Evolutionary conservation across 2,113 vertebrate species (phyloP).

Genomic region (Anser cygnoides): DNA sequence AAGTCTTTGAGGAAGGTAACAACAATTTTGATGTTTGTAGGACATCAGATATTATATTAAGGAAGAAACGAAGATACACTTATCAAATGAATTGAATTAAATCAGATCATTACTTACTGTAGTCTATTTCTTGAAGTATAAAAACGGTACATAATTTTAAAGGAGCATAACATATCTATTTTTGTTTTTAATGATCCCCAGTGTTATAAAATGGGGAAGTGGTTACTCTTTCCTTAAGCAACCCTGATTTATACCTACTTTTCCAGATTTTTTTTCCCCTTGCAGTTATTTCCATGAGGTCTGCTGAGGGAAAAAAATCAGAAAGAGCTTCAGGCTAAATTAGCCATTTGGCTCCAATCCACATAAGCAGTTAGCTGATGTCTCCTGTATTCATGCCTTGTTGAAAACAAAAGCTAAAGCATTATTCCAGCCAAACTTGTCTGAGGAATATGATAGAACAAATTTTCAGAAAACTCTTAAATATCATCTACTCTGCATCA

Average conservation of each 20-base stretch:
- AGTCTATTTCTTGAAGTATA: neutral
- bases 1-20: neutral
- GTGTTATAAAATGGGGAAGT: neutral
- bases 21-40: neutral
- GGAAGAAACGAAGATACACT: neutral
- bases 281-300: neutral
- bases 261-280: neutral
- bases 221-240: neutral
- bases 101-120: neutral
- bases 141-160: neutral
- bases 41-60: neutral
- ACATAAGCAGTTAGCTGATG: slow-evolving; percentile 15
- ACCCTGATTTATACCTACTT: neutral
- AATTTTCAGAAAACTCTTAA: neutral
- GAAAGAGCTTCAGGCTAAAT: neutral
- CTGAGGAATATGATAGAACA: neutral
- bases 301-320: neutral
- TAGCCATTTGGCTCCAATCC: slow-evolving; percentile 38
- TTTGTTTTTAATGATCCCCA: neutral
- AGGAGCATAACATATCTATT: neutral
- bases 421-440: neutral
- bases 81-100: neutral
- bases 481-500: neutral
- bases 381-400: neutral
- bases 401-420: neutral